These are phyloP conservation scores for Chaenodraco wilsoni DNA, from an alignment of 2,797 vertebrate species.

Conservation along the genomic window DNA sequence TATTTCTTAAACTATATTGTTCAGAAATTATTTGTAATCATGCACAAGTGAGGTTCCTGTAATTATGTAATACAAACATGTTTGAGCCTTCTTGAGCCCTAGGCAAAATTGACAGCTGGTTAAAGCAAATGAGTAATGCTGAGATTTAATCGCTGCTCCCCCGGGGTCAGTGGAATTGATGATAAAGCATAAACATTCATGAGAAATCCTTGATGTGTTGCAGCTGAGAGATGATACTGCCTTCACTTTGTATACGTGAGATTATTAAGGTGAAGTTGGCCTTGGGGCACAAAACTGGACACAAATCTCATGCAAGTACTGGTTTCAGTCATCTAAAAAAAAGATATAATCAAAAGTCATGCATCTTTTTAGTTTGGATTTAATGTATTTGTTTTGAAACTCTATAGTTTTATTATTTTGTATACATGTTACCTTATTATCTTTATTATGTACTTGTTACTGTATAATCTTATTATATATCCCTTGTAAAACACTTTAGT, in stretches of 20 bases:
- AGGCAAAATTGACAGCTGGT: conserved; percentile 25
- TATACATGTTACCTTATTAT: no score
- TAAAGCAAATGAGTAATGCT: conserved; percentile 1
- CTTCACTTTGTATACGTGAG: conserved; percentile 1
- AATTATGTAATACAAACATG: neutral
- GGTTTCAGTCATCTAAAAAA: no score
- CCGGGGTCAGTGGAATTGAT: conserved; percentile 9
- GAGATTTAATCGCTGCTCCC: conserved; percentile 2
- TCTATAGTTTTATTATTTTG: no score
- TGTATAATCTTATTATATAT: no score
- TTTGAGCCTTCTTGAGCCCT: neutral
- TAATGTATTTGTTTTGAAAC: no score
- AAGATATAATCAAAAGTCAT: no score
- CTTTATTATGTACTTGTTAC: no score
- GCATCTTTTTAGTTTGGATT: no score
- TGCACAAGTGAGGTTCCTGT: neutral
- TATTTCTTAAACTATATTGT: neutral
- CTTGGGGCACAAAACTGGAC: neutral
- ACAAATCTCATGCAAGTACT: neutral
- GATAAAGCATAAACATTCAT: conserved; percentile 12
- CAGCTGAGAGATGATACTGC: neutral
- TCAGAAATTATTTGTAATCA: neutral
- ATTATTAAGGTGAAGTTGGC: conserved; percentile 28
- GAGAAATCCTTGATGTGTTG: conserved; percentile 11
- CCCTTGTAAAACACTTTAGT: no score